A percentile compares a stretch with the other conserved stretches of the same genome.
phyloP scores from a whole-genome alignment of 2,113 vertebrate genomes.

The Oplegnathus fasciatus region DNA sequence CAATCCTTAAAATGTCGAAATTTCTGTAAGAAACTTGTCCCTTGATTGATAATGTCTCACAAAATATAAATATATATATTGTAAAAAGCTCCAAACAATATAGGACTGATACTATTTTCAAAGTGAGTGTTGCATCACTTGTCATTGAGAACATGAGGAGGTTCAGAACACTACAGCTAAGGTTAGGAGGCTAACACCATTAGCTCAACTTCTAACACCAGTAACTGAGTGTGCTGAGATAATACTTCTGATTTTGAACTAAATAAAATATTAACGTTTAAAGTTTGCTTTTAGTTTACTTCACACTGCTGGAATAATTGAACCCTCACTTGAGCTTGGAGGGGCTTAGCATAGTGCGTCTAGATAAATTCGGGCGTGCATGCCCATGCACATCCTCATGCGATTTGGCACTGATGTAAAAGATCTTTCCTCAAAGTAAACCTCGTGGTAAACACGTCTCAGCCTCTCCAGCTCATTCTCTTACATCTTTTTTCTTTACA shows the following conservation, averaged over 20 bases:
- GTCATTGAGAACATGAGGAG: slow-evolving; percentile 43
- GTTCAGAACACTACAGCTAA: slow-evolving; percentile 53
- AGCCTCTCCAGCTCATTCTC: slow-evolving; percentile 42
- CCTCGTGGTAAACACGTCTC: slow-evolving; percentile 41
- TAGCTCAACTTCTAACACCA: slow-evolving; percentile 57
- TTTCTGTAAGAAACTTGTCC: slow-evolving; percentile 67
- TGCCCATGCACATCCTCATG: slow-evolving; percentile 76
- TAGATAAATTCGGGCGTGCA: slow-evolving; percentile 69
- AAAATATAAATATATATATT: slow-evolving; percentile 72
- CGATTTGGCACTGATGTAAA: slow-evolving; percentile 84
- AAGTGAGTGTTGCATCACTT: slow-evolving; percentile 42
- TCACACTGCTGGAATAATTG: slow-evolving; percentile 55
- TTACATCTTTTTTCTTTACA: slow-evolving; percentile 45
- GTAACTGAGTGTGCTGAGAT: slow-evolving; percentile 43
- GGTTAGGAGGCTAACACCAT: slow-evolving; percentile 53
- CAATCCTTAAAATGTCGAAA: slow-evolving; percentile 63
- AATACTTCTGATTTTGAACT: slow-evolving; percentile 34
- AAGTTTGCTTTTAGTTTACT: slow-evolving; percentile 47
- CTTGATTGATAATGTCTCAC: slow-evolving; percentile 60
- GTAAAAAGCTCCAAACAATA: slow-evolving; percentile 73
- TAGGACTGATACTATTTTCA: slow-evolving; percentile 52
- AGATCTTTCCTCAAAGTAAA: slow-evolving; percentile 70
- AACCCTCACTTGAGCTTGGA: slow-evolving; percentile 44
- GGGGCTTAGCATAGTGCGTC: slow-evolving; percentile 59
- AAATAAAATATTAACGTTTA: slow-evolving; percentile 16